phyloP scores from a whole-genome alignment of 2,113 vertebrate species.

The Chloroceryle aenea region DNA sequence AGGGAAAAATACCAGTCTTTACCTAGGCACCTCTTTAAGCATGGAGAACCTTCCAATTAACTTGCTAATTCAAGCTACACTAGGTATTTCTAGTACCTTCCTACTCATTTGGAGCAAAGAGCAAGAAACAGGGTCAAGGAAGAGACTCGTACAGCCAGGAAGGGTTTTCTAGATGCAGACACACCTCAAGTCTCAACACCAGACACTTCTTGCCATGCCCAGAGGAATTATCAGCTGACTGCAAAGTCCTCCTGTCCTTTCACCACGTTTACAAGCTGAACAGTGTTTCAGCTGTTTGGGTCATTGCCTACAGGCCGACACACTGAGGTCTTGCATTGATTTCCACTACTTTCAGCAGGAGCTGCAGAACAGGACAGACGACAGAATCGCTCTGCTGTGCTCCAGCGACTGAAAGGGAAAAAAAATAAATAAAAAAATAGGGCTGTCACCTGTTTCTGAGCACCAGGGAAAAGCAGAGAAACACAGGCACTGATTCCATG shows the following conservation, averaged over 20 bases:
- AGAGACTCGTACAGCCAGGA: neutral
- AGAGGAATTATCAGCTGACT: neutral
- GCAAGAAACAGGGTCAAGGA: neutral
- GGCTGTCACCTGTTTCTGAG: neutral
- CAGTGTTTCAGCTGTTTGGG: neutral
- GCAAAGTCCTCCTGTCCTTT: neutral
- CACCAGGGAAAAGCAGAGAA: neutral
- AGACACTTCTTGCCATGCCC: neutral
- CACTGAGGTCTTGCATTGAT: neutral
- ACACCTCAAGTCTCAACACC: neutral
- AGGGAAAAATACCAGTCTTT: neutral
- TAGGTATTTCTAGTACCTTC: neutral
- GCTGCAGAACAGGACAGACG: neutral
- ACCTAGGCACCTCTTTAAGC: neutral
- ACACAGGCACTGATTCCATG: neutral
- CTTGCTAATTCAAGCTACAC: neutral
- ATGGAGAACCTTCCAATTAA: neutral
- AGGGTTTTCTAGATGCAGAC: neutral
- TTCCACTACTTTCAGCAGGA: neutral
- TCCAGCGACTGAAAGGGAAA: neutral
- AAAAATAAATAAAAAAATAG: fast-evolving
- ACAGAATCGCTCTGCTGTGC: neutral
- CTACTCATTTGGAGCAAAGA: neutral
- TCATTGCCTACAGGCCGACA: neutral
- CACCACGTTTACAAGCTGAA: neutral